Conservation (phyloP, 92 coral and sea anemone genomes). For the Porites evermanni region DNA sequence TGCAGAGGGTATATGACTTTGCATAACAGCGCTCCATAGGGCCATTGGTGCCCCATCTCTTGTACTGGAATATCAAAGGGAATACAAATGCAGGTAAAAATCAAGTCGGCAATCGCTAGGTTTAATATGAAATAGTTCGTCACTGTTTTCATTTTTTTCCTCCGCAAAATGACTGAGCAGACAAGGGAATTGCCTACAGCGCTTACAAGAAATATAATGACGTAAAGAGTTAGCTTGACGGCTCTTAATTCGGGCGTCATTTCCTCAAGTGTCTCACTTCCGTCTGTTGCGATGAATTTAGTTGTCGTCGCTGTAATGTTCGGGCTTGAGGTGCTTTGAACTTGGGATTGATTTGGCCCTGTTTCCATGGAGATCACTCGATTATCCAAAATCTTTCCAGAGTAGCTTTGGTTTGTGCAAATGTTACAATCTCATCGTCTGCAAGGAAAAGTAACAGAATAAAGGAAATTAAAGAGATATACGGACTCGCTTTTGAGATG, state of each 20-base stretch:
- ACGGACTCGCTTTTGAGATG: no score
- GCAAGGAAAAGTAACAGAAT: no score
- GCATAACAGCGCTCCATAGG: constrained; percentile 75
- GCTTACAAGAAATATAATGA: constrained; percentile 75
- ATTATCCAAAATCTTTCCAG: not conserved
- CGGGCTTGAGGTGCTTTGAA: not conserved
- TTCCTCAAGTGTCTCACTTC: not conserved
- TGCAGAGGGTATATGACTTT: constrained; percentile 78
- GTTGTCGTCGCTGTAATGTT: not conserved
- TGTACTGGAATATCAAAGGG: constrained; percentile 85
- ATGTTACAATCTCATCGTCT: no score
- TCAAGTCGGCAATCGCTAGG: constrained; percentile 83
- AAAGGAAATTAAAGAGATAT: not conserved
- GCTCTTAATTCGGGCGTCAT: constrained; percentile 41
- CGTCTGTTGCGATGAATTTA: not conserved
- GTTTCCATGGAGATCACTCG: not conserved
- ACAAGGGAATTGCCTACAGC: constrained; percentile 77
- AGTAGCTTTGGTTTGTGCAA: no score
- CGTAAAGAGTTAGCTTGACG: constrained; percentile 58
- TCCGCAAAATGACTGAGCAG: constrained; percentile 68
- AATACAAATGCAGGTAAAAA: constrained; percentile 70
- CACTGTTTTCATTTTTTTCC: constrained; percentile 84
- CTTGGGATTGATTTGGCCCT: not conserved
- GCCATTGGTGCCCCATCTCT: constrained; percentile 78
- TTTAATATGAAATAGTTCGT: constrained; percentile 85